Conservation (phyloP, 2,797 vertebrate genomes). For the Enteromius viviparus region DNA sequence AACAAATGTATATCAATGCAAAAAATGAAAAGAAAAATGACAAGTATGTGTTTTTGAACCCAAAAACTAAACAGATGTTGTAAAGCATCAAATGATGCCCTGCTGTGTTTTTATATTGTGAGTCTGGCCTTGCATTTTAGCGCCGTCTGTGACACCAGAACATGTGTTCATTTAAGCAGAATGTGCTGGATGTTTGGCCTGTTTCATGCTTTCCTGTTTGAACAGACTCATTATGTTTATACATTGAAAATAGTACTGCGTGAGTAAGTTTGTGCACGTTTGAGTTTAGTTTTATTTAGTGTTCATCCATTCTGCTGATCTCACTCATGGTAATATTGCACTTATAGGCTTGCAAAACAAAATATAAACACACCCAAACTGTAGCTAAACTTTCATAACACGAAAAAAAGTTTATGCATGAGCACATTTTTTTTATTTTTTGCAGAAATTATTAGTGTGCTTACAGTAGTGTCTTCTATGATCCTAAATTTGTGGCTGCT, state of each 20-base stretch:
- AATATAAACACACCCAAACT: not conserved
- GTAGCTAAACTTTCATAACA: not conserved
- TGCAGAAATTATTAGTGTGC: not conserved
- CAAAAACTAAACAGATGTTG: constrained; percentile 48
- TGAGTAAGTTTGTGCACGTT: not conserved
- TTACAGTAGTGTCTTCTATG: not conserved
- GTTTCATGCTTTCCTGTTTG: not conserved
- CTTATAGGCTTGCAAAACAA: not conserved
- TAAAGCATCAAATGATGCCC: constrained; percentile 21
- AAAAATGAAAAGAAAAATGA: constrained; percentile 12
- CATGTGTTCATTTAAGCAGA: constrained; percentile 34
- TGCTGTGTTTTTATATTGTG: constrained; percentile 39
- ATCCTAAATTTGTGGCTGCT: not conserved
- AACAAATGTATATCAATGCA: not conserved
- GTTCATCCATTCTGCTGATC: constrained; percentile 8
- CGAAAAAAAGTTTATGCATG: not conserved
- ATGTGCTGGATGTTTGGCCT: constrained; percentile 10
- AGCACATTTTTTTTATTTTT: not conserved
- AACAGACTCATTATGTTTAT: not conserved
- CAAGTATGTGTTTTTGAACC: constrained; percentile 40
- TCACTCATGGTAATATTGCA: not conserved
- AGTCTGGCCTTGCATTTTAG: constrained; percentile 33
- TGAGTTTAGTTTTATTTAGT: constrained; percentile 3
- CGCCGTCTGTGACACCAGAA: constrained; percentile 28
- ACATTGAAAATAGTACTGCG: not conserved